Conservation (phyloP, 2,888 invertebrate genomes). For the Stegophylla sp. region DNA sequence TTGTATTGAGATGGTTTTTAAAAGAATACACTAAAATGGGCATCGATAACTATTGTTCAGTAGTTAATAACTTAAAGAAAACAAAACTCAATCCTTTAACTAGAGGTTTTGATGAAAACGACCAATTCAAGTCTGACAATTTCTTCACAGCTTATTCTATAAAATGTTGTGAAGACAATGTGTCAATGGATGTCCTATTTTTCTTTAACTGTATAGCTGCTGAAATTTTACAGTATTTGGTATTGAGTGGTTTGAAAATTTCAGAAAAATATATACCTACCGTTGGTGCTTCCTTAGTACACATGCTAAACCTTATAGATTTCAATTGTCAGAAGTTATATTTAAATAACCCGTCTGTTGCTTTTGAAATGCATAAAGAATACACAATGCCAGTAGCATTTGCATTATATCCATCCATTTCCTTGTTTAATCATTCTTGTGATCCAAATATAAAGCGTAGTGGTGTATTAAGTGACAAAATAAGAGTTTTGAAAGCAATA, state of each 20-base stretch:
- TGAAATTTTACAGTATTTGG: constrained; percentile 8
- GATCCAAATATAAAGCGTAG: too few relatives aligned
- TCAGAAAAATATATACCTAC: background rate
- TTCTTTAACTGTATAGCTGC: constrained; percentile 32
- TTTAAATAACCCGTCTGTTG: too few relatives aligned
- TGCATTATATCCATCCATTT: too few relatives aligned
- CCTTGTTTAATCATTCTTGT: too few relatives aligned
- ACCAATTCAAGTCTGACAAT: constrained; percentile 13
- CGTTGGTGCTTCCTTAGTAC: constrained; percentile 28
- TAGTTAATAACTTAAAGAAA: background rate
- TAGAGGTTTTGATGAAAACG: constrained; percentile 9
- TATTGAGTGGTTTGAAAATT: constrained; percentile 1
- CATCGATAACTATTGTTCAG: too few relatives aligned
- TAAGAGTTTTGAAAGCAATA: too few relatives aligned
- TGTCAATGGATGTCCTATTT: background rate
- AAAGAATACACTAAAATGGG: background rate
- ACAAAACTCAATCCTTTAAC: background rate
- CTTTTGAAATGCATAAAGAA: too few relatives aligned
- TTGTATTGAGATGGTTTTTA: constrained; percentile 22
- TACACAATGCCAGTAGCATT: too few relatives aligned
- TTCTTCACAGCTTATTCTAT: constrained; percentile 32
- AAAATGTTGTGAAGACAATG: background rate
- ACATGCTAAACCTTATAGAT: background rate
- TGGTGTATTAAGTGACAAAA: too few relatives aligned
- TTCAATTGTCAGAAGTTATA: background rate